phyloP scores from a whole-genome alignment of 2,888 invertebrate genomes.

The Brachyopa scutellaris region DNA sequence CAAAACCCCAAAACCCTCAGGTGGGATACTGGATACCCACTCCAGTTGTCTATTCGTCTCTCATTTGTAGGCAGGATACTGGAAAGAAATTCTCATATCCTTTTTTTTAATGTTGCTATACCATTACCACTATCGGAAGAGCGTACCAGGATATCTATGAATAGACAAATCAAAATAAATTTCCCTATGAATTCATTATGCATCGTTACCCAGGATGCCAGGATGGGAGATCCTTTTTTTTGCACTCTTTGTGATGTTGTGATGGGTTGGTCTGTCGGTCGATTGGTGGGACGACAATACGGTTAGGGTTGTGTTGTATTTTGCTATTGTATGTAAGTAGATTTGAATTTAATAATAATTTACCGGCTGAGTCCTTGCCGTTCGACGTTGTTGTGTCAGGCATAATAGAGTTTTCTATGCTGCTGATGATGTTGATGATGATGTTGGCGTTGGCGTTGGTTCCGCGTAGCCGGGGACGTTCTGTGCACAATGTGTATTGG shows the following conservation, averaged over 20 bases:
- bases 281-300: background rate
- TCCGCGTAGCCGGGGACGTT: background rate
- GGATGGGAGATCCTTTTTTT: constrained; percentile 35
- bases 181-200: constrained; percentile 68
- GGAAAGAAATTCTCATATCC: constrained; percentile 35
- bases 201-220: constrained; percentile 49
- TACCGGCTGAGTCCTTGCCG: constrained; percentile 50
- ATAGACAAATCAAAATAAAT: constrained; percentile 70
- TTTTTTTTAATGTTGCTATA: constrained; percentile 45
- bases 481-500: constrained; percentile 15
- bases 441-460: constrained; percentile 16
- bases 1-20: background rate
- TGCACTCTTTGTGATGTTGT: background rate
- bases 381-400: constrained; percentile 43
- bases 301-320: background rate
- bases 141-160: constrained; percentile 44
- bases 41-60: background rate
- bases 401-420: constrained; percentile 56
- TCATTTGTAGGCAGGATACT: constrained; percentile 11
- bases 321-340: constrained; percentile 24
- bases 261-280: constrained; percentile 2
- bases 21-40: background rate
- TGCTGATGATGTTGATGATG: constrained; percentile 30
- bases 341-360: constrained; percentile 68
- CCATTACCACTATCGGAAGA: constrained; percentile 15